Conservation (phyloP, 2,797 vertebrate genomes). For the Typhlichthys eigenmanni region DNA sequence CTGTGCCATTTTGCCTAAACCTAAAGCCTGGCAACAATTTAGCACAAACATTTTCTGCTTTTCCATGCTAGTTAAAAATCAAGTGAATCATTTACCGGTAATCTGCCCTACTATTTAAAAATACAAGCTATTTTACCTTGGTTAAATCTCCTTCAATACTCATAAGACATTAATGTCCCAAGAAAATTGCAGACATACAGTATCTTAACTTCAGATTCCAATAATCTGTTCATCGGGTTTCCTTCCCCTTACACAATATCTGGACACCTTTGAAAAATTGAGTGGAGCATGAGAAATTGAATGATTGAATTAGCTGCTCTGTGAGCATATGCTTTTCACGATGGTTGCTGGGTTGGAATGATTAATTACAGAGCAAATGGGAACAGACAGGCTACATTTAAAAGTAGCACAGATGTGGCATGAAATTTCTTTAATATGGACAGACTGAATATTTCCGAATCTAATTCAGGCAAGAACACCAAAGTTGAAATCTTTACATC, state of each 20-base stretch:
- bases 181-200: not conserved
- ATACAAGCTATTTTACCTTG: conserved; percentile 21
- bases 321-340: conserved; percentile 38
- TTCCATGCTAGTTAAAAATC: not conserved
- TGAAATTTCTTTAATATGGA: conserved; percentile 52
- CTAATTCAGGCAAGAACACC: conserved; percentile 50
- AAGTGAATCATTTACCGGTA: not conserved
- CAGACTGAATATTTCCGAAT: conserved; percentile 45
- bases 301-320: conserved; percentile 47
- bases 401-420: conserved; percentile 39
- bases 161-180: conserved; percentile 5
- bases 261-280: conserved; percentile 6
- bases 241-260: conserved; percentile 4
- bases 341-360: conserved; percentile 54
- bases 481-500: conserved; percentile 74
- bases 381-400: conserved; percentile 59
- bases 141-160: conserved; percentile 23
- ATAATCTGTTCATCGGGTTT: conserved; percentile 9
- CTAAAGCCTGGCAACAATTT: not conserved
- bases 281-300: conserved; percentile 33
- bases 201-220: conserved; percentile 8
- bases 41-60: not conserved
- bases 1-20: not conserved
- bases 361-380: conserved; percentile 73
- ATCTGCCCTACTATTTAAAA: not conserved